Evolutionary conservation across 2,888 invertebrate species (phyloP).

Genomic region (Hermaeophaga mercurialis): DNA sequence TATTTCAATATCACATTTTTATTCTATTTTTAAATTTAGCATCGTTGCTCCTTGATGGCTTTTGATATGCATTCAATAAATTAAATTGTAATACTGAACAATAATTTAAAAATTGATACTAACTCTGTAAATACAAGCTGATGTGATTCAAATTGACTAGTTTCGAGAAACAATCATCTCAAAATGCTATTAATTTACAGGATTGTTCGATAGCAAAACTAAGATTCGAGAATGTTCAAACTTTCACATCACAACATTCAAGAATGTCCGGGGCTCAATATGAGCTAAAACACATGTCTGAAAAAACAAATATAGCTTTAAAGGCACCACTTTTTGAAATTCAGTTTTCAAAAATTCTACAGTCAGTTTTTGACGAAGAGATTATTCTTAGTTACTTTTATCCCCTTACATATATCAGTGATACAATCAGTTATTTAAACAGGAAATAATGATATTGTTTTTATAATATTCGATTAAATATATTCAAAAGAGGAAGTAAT

Average conservation of each 20-base stretch:
- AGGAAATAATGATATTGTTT: too few relatives aligned
- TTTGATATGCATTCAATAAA: constrained; percentile 28
- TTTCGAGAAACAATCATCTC: constrained; percentile 36
- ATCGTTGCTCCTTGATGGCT: constrained; percentile 20
- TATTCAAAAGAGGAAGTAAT: too few relatives aligned
- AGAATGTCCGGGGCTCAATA: constrained; percentile 46
- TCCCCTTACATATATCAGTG: too few relatives aligned
- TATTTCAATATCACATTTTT: not conserved
- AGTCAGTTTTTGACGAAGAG: constrained; percentile 8
- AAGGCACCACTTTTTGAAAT: constrained; percentile 7
- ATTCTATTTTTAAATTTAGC: not conserved
- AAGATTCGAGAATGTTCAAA: constrained; percentile 32
- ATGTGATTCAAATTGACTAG: constrained; percentile 42
- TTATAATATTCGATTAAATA: too few relatives aligned
- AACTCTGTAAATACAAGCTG: constrained; percentile 2
- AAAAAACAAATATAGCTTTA: constrained; percentile 5
- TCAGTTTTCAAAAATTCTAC: constrained; percentile 17
- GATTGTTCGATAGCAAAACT: constrained; percentile 41
- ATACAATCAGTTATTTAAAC: too few relatives aligned
- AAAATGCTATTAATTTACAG: constrained; percentile 37
- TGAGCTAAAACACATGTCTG: constrained; percentile 38
- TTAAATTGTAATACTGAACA: constrained; percentile 28
- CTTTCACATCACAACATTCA: constrained; percentile 45
- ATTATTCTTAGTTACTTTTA: too few relatives aligned
- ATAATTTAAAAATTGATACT: constrained; percentile 14